Evolutionary conservation across 2,113 vertebrate species (phyloP).

Genomic region (Haliaeetus leucogaster): DNA sequence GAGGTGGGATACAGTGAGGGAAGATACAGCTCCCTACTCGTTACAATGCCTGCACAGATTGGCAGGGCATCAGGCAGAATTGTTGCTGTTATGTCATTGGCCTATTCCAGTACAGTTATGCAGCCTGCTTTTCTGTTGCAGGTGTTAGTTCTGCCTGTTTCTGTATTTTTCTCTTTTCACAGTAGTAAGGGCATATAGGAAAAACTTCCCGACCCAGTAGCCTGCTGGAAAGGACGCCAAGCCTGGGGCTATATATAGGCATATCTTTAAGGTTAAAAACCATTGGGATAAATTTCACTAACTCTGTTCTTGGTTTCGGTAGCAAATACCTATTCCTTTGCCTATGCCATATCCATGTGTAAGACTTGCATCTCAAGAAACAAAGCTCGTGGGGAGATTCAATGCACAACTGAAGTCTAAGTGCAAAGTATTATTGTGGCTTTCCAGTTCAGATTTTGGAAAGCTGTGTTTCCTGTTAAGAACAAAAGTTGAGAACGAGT

Average conservation of each 20-base stretch:
- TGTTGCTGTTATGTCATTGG: neutral
- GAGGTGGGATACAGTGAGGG: neutral
- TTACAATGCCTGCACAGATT: rapidly evolving
- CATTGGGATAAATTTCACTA: neutral
- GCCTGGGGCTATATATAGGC: neutral
- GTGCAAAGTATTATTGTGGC: neutral
- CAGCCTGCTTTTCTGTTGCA: neutral
- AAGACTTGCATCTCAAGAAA: neutral
- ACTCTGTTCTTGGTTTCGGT: neutral
- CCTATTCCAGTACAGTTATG: neutral
- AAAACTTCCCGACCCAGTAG: neutral
- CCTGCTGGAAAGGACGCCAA: neutral
- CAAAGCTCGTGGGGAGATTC: neutral
- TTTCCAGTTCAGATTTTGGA: neutral
- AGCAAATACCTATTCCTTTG: neutral
- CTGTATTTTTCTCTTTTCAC: neutral
- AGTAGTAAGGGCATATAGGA: neutral
- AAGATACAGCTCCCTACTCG: rapidly evolving
- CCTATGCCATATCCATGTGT: rapidly evolving
- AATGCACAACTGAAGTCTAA: neutral
- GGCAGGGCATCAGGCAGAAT: neutral
- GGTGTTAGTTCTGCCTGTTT: neutral
- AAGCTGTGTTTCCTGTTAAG: neutral
- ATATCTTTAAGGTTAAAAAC: neutral
- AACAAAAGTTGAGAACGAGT: neutral